These are phyloP conservation scores for Venustaconcha ellipsiformis DNA, from an alignment of 1,140 invertebrate species.

Conservation along the genomic window DNA sequence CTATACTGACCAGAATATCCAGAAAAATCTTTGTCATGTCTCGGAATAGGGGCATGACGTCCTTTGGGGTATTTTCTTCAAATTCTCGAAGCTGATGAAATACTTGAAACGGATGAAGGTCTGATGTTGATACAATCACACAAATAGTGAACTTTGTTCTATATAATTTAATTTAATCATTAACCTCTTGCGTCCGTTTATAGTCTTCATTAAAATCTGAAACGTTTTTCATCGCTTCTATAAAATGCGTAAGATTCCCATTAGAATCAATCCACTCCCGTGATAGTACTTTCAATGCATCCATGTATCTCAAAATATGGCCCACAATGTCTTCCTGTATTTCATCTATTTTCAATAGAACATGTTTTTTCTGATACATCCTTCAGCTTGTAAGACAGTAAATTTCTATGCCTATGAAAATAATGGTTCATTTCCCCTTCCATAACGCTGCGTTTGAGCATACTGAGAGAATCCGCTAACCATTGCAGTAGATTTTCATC, in stretches of 20 bases:
- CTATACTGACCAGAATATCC: no score
- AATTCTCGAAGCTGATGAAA: no score
- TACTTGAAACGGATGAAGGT: no score
- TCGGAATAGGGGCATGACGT: no score
- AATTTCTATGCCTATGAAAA: conserved; percentile 5
- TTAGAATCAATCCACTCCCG: background rate
- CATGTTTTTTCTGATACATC: background rate
- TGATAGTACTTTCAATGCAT: background rate
- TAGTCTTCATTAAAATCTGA: no score
- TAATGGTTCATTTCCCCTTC: conserved; percentile 4
- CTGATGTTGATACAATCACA: no score
- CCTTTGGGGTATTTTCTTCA: no score
- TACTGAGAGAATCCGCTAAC: background rate
- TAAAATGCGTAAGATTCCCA: background rate
- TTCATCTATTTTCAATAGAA: background rate
- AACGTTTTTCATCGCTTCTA: no score
- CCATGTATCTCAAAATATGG: background rate
- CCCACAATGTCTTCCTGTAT: conserved; percentile 2
- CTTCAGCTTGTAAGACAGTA: background rate
- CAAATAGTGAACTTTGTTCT: no score
- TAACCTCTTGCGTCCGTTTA: no score
- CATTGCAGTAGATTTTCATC: background rate
- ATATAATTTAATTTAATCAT: no score
- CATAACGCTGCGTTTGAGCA: background rate
- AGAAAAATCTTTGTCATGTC: no score